phyloP scores from a whole-genome alignment of 2,113 vertebrate species.

The Melanerpes formicivorus region DNA sequence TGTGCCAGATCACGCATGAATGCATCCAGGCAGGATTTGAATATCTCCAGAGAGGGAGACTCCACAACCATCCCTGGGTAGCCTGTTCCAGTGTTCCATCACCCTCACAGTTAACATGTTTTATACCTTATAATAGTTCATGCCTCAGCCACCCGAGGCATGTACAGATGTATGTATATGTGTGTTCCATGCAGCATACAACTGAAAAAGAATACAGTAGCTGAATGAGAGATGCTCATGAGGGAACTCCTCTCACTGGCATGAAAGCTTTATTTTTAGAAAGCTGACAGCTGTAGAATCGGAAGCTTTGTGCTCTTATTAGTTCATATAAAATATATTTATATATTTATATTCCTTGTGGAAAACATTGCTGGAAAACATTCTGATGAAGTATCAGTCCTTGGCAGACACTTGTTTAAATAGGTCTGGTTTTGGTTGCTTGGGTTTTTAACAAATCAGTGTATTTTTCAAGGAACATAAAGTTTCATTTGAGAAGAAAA shows the following conservation, averaged over 20 bases:
- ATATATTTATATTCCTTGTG: not conserved
- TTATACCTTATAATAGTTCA: not conserved
- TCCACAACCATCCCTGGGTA: too few species aligned
- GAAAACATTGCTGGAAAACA: not conserved
- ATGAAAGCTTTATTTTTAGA: conserved; percentile 25
- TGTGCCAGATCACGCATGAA: too few species aligned
- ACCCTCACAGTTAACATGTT: not conserved
- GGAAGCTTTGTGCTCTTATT: not conserved
- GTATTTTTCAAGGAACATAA: not conserved
- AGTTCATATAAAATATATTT: not conserved
- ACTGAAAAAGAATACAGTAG: not conserved
- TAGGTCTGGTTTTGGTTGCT: not conserved
- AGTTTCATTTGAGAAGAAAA: not conserved
- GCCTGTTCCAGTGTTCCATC: too few species aligned
- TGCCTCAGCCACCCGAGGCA: not conserved
- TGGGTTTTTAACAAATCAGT: not conserved
- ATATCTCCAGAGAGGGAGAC: too few species aligned
- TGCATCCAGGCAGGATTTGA: too few species aligned
- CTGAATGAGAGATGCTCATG: not conserved
- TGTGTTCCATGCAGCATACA: not conserved
- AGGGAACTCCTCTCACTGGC: not conserved
- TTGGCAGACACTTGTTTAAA: not conserved
- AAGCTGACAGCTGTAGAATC: not conserved
- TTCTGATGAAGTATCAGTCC: not conserved
- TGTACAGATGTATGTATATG: too few species aligned